Evolutionary conservation across 2,888 invertebrate genomes (phyloP).

Genomic region (Tachina grossa): DNA sequence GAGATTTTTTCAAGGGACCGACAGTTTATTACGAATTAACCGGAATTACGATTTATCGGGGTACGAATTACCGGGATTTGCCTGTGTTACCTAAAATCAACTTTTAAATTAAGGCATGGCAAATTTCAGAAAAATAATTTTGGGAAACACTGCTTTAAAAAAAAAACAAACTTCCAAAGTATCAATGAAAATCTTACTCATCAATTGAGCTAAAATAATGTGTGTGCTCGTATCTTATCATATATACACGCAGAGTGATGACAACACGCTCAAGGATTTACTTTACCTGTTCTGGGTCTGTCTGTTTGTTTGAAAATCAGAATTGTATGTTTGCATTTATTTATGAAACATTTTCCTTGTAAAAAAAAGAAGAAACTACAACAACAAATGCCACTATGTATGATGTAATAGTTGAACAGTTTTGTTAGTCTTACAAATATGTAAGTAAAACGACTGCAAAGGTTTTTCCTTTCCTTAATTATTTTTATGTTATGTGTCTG

Average conservation of each 20-base stretch:
- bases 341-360: neutral
- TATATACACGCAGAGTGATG: neutral
- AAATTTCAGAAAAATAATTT: too few species aligned
- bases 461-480: neutral
- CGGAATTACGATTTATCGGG: too few species aligned
- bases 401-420: constrained; percentile 12
- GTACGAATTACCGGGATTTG: too few species aligned
- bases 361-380: neutral
- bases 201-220: neutral
- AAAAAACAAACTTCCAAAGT: neutral
- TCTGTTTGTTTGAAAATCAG: neutral
- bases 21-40: too few species aligned
- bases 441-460: neutral
- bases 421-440: neutral
- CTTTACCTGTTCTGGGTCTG: neutral
- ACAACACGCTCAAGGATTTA: neutral
- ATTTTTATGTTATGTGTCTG: neutral
- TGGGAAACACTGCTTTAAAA: neutral
- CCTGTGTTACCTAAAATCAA: too few species aligned
- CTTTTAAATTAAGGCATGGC: too few species aligned
- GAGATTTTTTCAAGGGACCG: too few species aligned
- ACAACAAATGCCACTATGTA: neutral
- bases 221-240: too few species aligned
- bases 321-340: neutral
- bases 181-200: neutral